Conservation (phyloP, 2,113 vertebrate species). For the Pachyramphus minor region DNA sequence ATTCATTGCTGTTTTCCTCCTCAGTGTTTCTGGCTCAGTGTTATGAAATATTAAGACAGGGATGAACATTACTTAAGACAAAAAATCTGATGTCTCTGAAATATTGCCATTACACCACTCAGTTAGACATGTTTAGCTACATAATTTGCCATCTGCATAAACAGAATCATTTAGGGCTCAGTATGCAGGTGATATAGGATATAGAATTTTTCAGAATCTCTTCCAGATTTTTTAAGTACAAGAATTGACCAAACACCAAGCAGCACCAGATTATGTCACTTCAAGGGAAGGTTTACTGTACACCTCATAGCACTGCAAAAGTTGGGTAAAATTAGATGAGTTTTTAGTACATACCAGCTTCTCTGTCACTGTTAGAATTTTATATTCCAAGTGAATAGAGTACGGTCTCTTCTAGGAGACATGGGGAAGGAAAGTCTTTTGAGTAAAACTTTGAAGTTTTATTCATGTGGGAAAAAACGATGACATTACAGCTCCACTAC, state of each 20-base stretch:
- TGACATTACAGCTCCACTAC: neutral
- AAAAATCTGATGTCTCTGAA: neutral
- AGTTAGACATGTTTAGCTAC: neutral
- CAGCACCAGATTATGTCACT: neutral
- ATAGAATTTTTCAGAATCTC: neutral
- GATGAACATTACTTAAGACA: neutral
- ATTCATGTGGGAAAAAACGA: neutral
- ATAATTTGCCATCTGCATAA: neutral
- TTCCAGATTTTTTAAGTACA: neutral
- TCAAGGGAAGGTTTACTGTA: neutral
- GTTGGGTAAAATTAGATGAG: neutral
- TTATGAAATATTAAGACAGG: neutral
- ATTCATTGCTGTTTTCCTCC: neutral
- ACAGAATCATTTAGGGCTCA: neutral
- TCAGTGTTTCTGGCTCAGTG: neutral
- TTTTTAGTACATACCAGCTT: neutral
- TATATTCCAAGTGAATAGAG: neutral
- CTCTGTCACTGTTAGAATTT: neutral
- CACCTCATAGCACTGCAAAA: neutral
- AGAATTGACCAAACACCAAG: neutral
- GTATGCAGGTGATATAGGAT: neutral
- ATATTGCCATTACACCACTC: neutral
- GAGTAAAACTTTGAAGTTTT: neutral
- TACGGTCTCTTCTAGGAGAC: neutral
- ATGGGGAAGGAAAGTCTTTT: neutral